Evolutionary conservation across 1,140 invertebrate genomes (phyloP).

Genomic region (Sitodiplosis mosellana): DNA sequence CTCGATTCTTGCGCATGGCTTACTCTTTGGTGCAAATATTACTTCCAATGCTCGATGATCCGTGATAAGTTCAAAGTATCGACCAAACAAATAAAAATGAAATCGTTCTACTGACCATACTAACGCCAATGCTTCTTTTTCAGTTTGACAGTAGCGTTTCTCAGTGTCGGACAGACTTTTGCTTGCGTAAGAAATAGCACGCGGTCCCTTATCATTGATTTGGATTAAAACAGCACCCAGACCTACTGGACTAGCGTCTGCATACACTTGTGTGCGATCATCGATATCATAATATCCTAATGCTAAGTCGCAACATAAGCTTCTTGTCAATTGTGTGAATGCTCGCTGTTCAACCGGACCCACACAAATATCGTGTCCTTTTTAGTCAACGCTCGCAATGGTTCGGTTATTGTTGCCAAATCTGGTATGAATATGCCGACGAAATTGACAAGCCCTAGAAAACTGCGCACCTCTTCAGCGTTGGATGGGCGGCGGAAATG

Average conservation of each 20-base stretch:
- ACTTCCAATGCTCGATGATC: constrained; percentile 15
- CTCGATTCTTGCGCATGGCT: constrained; percentile 11
- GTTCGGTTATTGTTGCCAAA: constrained; percentile 14
- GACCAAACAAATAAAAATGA: constrained; percentile 12
- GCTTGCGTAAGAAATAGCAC: constrained; percentile 5
- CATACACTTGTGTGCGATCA: constrained; percentile 16
- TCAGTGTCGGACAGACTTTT: constrained; percentile 19
- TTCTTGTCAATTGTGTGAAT: constrained; percentile 7
- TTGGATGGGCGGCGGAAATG: constrained; percentile 8
- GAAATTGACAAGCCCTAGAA: constrained; percentile 16
- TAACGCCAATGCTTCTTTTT: constrained; percentile 18
- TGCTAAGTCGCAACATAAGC: constrained; percentile 1
- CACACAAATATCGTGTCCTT: constrained; percentile 3
- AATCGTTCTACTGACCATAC: constrained; percentile 17
- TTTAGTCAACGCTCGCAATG: constrained; percentile 10
- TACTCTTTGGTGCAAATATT: constrained; percentile 7
- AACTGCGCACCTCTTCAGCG: constrained; percentile 14
- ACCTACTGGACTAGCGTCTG: constrained; percentile 27
- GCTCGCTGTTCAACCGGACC: constrained; percentile 4
- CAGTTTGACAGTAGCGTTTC: constrained; percentile 21
- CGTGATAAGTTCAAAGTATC: constrained; percentile 17
- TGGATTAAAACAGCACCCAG: constrained; percentile 11
- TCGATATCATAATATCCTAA: constrained; percentile 13
- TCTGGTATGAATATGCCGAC: constrained; percentile 15
- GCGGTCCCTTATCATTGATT: not conserved